A percentile compares a stretch with the other conserved stretches of the same genome.
phyloP scores from a whole-genome alignment of 2,888 invertebrate genomes.

The Myopa tessellatipennis region DNA sequence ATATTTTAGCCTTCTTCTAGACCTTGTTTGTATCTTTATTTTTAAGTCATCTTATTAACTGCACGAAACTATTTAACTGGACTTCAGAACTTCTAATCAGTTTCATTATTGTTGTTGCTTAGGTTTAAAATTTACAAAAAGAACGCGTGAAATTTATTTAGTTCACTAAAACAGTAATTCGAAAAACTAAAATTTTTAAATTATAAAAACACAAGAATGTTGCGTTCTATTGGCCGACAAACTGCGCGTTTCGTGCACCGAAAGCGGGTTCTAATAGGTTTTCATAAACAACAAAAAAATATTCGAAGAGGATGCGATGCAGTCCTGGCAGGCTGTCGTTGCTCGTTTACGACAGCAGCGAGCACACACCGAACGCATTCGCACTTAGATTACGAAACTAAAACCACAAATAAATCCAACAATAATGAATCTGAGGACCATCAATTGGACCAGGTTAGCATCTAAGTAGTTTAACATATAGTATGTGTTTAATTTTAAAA shows the following conservation, averaged over 20 bases:
- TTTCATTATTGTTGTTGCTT: slow-evolving; percentile 66
- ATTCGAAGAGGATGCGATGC: slow-evolving; percentile 29
- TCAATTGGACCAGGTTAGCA: slow-evolving; percentile 66
- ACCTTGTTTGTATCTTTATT: slow-evolving; percentile 8
- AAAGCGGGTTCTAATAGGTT: slow-evolving; percentile 24
- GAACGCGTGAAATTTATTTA: slow-evolving; percentile 13
- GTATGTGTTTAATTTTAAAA: background rate
- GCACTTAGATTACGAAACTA: slow-evolving; percentile 19
- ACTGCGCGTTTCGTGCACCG: slow-evolving; percentile 51
- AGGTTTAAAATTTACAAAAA: slow-evolving; percentile 53
- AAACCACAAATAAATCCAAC: slow-evolving; percentile 49
- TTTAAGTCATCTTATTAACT: slow-evolving; percentile 30
- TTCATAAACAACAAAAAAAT: slow-evolving; percentile 26
- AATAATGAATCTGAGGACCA: slow-evolving; percentile 61
- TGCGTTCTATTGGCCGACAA: slow-evolving; percentile 64
- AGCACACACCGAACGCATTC: background rate
- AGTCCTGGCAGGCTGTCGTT: slow-evolving; percentile 38
- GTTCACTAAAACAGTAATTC: slow-evolving; percentile 18
- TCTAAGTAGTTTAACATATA: slow-evolving; percentile 49
- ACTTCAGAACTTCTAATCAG: slow-evolving; percentile 57
- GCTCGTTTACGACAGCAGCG: slow-evolving; percentile 29
- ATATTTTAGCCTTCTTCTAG: background rate
- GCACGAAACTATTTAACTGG: slow-evolving; percentile 3
- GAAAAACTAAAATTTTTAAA: slow-evolving; percentile 13
- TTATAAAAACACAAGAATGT: slow-evolving; percentile 56